phyloP scores from a whole-genome alignment of 2,888 invertebrate genomes.

The Conomelus anceps region DNA sequence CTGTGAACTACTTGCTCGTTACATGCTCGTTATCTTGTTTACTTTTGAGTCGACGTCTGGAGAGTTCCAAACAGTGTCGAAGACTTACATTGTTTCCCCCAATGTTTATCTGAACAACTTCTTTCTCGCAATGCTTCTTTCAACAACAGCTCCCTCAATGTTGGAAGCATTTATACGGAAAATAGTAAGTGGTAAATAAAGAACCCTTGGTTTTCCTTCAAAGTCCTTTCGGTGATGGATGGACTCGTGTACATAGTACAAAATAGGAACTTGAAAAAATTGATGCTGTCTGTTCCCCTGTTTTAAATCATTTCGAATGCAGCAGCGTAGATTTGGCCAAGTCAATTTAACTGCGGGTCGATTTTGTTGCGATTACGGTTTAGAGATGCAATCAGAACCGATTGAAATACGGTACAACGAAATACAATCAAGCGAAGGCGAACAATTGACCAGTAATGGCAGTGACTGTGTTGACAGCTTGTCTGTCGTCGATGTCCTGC shows the following conservation, averaged over 20 bases:
- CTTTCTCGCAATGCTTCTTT: not conserved
- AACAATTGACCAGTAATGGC: not conserved
- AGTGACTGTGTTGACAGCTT: not conserved
- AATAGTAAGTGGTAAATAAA: not conserved
- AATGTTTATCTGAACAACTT: not conserved
- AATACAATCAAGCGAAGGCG: not conserved
- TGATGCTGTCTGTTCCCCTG: not conserved
- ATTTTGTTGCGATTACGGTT: not conserved
- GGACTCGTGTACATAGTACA: not conserved
- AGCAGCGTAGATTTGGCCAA: not conserved
- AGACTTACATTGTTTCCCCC: not conserved
- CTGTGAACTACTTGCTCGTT: not conserved
- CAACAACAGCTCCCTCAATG: not conserved
- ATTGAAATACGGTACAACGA: not conserved
- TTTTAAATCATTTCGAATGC: not conserved
- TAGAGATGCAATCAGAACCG: not conserved
- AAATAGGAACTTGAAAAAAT: not conserved
- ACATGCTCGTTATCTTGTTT: not conserved
- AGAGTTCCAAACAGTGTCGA: not conserved
- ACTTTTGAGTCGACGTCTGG: not conserved
- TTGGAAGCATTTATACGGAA: not conserved
- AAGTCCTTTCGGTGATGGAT: not conserved
- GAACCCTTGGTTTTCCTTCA: not conserved
- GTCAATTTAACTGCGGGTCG: not conserved
- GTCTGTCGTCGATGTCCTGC: not conserved